A percentile compares a stretch with the other conserved stretches of the same genome.
Evolutionary conservation across 2,797 vertebrate genomes (phyloP).

Genomic region (Micromesistius poutassou): DNA sequence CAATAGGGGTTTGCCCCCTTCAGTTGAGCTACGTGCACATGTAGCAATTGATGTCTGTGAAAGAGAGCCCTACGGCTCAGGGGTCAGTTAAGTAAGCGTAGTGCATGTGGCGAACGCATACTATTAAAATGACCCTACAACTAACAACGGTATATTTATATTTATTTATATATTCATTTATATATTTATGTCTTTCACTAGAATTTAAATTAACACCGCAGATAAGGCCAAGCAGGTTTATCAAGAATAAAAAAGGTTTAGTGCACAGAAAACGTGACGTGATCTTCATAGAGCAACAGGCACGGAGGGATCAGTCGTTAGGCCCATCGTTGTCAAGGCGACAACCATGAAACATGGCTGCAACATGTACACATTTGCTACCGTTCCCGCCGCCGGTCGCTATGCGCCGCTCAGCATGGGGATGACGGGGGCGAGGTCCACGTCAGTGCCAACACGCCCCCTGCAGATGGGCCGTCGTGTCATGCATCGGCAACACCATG

Average conservation of each 20-base stretch:
- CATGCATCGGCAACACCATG: too few relatives aligned
- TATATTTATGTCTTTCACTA: too few relatives aligned
- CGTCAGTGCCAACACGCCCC: too few relatives aligned
- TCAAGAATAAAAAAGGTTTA: too few relatives aligned
- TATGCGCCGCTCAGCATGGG: too few relatives aligned
- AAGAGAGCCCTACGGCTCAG: neutral
- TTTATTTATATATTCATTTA: too few relatives aligned
- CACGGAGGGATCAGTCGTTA: neutral
- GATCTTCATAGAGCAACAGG: neutral
- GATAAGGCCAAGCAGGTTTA: too few relatives aligned
- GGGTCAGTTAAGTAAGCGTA: neutral
- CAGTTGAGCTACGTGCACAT: neutral
- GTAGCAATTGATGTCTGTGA: neutral
- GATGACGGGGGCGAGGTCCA: too few relatives aligned
- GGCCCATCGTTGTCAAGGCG: neutral
- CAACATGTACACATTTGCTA: neutral
- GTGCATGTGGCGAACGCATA: neutral
- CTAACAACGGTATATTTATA: neutral
- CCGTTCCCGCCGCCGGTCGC: too few relatives aligned
- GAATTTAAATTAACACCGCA: too few relatives aligned
- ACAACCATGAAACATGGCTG: neutral
- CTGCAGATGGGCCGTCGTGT: too few relatives aligned
- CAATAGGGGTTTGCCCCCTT: neutral
- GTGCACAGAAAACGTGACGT: neutral
- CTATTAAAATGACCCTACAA: neutral